These are phyloP conservation scores for Eugnorisma glareosa DNA, from an alignment of 2,888 invertebrate species.

Conservation along the genomic window DNA sequence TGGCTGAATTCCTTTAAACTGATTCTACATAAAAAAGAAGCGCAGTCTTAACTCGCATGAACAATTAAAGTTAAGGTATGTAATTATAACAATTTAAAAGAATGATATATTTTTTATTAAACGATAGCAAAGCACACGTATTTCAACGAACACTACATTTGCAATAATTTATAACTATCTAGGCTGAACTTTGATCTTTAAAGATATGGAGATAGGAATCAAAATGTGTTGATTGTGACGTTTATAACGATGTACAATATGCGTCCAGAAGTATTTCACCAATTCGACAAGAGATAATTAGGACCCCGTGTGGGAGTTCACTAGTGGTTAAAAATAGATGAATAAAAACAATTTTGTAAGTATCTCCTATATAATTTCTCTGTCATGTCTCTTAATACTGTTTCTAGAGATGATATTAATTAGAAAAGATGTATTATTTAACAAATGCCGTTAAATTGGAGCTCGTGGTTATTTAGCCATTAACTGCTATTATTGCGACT, in stretches of 20 bases:
- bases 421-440: background rate
- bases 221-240: slow-evolving; percentile 16
- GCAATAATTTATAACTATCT: slow-evolving; percentile 44
- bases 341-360: slow-evolving; percentile 40
- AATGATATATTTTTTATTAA: slow-evolving; percentile 65
- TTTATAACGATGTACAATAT: slow-evolving; percentile 57
- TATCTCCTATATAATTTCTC: slow-evolving; percentile 18
- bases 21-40: slow-evolving; percentile 30
- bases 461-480: too few relatives aligned
- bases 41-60: slow-evolving; percentile 42
- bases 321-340: slow-evolving; percentile 39
- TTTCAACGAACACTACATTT: slow-evolving; percentile 50
- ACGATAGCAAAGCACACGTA: slow-evolving; percentile 47
- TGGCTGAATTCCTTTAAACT: slow-evolving; percentile 36
- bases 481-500: too few relatives aligned
- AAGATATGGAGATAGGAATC: slow-evolving; percentile 6
- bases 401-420: background rate
- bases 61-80: slow-evolving; percentile 58
- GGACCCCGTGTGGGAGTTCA: slow-evolving; percentile 52
- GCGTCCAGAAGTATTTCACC: slow-evolving; percentile 54
- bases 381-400: slow-evolving; percentile 1
- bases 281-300: slow-evolving; percentile 65
- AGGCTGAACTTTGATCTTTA: slow-evolving; percentile 33
- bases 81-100: slow-evolving; percentile 68
- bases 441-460: background rate